A percentile compares a stretch with the other conserved stretches of the same genome.
Conservation (phyloP, 2,797 vertebrate genomes). For the Taeniopygia guttata region DNA sequence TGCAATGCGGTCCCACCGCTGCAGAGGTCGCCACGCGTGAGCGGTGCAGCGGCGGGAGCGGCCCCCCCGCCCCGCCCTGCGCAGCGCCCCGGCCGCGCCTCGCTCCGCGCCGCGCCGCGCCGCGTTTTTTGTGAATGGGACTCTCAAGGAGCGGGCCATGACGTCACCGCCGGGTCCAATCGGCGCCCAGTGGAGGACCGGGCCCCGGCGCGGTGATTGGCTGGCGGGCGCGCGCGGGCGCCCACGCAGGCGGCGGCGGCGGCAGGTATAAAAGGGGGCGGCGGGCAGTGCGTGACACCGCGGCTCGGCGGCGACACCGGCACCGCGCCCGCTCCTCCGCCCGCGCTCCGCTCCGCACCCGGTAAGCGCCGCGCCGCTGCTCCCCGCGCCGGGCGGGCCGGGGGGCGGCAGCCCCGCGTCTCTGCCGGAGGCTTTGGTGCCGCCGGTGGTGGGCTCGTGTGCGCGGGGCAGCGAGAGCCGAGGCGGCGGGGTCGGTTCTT, state of each 20-base stretch:
- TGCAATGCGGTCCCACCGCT: conserved; percentile 42
- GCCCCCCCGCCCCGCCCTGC: background rate
- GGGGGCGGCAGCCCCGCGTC: rapidly evolving
- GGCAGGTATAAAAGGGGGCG: background rate
- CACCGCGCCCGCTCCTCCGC: too few species aligned
- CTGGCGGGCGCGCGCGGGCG: background rate
- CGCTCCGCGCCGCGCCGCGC: background rate
- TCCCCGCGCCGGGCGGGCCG: background rate
- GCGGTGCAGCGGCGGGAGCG: background rate
- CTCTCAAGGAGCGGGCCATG: background rate
- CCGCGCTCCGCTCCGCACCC: background rate
- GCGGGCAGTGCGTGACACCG: background rate
- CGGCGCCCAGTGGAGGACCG: background rate
- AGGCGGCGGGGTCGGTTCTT: background rate
- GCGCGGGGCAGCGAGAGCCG: rapidly evolving
- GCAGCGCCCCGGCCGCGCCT: background rate
- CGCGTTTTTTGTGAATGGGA: background rate
- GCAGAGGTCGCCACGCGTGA: conserved; percentile 37
- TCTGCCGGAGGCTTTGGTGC: rapidly evolving
- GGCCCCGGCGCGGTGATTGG: background rate
- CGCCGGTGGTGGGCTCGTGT: rapidly evolving
- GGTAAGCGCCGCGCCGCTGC: background rate
- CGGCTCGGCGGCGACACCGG: background rate
- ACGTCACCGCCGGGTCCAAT: background rate
- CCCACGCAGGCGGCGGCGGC: background rate